phyloP scores from a whole-genome alignment of 2,888 invertebrate species.

The Oxycera nigricornis region DNA sequence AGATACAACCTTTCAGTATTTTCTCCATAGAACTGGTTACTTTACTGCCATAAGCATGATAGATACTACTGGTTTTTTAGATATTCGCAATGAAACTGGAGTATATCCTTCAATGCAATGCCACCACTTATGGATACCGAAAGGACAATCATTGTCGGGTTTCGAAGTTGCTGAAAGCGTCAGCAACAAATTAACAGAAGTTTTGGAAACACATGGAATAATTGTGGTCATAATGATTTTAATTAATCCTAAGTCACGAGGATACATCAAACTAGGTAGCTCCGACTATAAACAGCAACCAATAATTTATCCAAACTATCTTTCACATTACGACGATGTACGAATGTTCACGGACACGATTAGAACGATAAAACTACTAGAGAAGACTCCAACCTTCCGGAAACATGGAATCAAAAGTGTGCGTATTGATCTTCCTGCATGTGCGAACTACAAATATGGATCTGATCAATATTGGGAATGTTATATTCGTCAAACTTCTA shows the following conservation, averaged over 20 bases:
- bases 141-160: slow-evolving; percentile 49
- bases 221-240: slow-evolving; percentile 57
- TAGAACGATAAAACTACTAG: slow-evolving; percentile 58
- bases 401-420: slow-evolving; percentile 55
- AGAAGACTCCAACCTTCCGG: slow-evolving; percentile 60
- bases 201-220: neutral
- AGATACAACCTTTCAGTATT: slow-evolving; percentile 56
- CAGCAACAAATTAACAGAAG: neutral
- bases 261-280: slow-evolving; percentile 65
- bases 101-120: slow-evolving; percentile 65
- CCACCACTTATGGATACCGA: slow-evolving; percentile 58
- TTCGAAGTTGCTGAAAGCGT: neutral
- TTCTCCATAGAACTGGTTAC: slow-evolving; percentile 50
- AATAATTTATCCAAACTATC: slow-evolving; percentile 69
- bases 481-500: slow-evolving; percentile 76
- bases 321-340: slow-evolving; percentile 66
- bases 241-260: slow-evolving; percentile 65
- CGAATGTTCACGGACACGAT: slow-evolving; percentile 62
- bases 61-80: slow-evolving; percentile 63
- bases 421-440: neutral
- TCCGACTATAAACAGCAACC: slow-evolving; percentile 68
- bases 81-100: slow-evolving; percentile 55
- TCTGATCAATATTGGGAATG: slow-evolving; percentile 86
- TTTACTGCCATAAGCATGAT: slow-evolving; percentile 53
- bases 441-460: neutral